These are phyloP conservation scores for Linhomoeus sp. DNA, from an alignment of 2,888 invertebrate species.

Conservation along the genomic window DNA sequence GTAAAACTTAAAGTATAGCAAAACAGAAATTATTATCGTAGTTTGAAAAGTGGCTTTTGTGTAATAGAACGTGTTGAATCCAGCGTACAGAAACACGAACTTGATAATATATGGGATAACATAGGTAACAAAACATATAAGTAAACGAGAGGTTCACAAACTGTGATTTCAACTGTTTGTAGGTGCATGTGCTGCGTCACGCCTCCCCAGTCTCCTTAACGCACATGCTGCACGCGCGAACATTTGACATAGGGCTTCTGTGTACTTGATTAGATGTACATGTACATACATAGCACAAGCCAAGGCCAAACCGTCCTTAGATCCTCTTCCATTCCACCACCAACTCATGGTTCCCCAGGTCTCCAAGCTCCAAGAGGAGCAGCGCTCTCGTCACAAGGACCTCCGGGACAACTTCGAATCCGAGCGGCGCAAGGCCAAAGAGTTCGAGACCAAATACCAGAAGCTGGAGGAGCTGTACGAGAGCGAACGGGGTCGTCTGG, in stretches of 20 bases:
- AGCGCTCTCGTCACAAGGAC: neutral
- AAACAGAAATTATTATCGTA: neutral
- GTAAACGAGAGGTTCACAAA: neutral
- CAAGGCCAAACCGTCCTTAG: no score
- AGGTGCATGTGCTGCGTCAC: no score
- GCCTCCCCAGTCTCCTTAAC: no score
- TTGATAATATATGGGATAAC: neutral
- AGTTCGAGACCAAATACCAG: constrained; percentile 23
- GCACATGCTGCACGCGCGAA: no score
- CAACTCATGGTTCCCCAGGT: no score
- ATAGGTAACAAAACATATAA: neutral
- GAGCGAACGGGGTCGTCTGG: constrained; percentile 12
- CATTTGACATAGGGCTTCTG: no score
- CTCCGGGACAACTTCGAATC: constrained; percentile 14
- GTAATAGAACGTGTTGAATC: neutral
- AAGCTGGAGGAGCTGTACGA: constrained; percentile 25
- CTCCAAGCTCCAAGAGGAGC: constrained; percentile 7
- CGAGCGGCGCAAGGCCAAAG: constrained; percentile 19
- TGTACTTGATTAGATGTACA: no score
- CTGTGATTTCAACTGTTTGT: no score
- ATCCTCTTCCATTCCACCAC: no score
- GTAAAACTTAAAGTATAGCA: neutral
- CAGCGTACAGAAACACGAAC: no score
- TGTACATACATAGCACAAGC: no score
- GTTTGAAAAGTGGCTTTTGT: neutral